A percentile compares a stretch with the other conserved stretches of the same genome.
Evolutionary conservation across 2,113 vertebrate species (phyloP).

Genomic region (Pterocles gutturalis): DNA sequence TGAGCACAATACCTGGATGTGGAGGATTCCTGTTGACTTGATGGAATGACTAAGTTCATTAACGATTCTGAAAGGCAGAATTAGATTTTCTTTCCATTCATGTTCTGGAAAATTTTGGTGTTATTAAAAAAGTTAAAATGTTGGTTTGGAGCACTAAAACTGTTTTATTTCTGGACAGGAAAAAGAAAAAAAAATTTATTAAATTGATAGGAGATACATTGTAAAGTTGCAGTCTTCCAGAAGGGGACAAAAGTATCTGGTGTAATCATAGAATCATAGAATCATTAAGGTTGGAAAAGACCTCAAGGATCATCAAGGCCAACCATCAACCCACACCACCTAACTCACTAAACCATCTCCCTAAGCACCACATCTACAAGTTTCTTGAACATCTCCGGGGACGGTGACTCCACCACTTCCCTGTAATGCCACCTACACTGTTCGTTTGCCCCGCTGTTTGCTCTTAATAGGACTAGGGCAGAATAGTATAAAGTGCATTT

Average conservation of each 20-base stretch:
- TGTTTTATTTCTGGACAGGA: background rate
- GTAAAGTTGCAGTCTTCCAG: background rate
- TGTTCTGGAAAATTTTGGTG: background rate
- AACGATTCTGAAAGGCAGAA: background rate
- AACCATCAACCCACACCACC: too few relatives aligned
- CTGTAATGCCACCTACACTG: background rate
- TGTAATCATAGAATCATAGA: background rate
- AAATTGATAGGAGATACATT: background rate
- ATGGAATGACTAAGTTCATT: background rate
- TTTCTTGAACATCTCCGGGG: too few relatives aligned
- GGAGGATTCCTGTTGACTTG: background rate
- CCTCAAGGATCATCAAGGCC: too few relatives aligned
- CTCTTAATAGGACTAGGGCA: background rate
- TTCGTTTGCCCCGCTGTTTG: background rate
- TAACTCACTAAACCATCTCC: too few relatives aligned
- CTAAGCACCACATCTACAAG: too few relatives aligned
- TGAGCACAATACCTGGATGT: background rate
- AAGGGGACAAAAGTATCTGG: background rate
- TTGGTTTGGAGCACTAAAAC: background rate
- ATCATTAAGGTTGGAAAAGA: too few relatives aligned
- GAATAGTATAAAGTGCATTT: background rate
- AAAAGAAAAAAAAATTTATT: background rate
- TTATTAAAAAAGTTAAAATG: background rate
- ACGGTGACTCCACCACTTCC: too few relatives aligned
- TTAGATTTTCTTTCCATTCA: background rate